Conservation (phyloP, 2,888 invertebrate genomes). For the Lasioglossum zephyrum region DNA sequence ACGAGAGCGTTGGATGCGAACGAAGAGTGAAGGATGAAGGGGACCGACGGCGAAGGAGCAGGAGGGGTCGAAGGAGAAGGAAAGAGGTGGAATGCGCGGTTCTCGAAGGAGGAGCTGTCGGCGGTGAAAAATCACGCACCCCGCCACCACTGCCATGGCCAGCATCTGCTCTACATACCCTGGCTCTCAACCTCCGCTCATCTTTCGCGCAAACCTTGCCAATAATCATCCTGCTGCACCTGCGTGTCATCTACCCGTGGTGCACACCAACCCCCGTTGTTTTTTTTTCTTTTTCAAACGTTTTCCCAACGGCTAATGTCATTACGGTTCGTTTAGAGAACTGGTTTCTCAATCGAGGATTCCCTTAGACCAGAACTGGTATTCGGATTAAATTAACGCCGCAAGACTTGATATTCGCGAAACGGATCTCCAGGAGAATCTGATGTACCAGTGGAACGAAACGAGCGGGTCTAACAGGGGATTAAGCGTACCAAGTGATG, state of each 20-base stretch:
- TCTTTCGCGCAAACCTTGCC: slow-evolving; percentile 28
- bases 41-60: slow-evolving; percentile 54
- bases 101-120: slow-evolving; percentile 81
- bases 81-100: slow-evolving; percentile 79
- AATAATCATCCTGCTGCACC: slow-evolving; percentile 54
- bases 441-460: not conserved
- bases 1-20: slow-evolving; percentile 58
- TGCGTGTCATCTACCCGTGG: slow-evolving; percentile 37
- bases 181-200: slow-evolving; percentile 77
- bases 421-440: slow-evolving; percentile 17
- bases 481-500: slow-evolving; percentile 15
- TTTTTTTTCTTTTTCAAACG: slow-evolving; percentile 23
- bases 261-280: slow-evolving; percentile 33
- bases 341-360: slow-evolving; percentile 47
- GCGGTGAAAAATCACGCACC: slow-evolving; percentile 82
- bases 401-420: slow-evolving; percentile 29
- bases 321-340: slow-evolving; percentile 54
- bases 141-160: slow-evolving; percentile 76
- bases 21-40: slow-evolving; percentile 72
- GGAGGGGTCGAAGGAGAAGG: slow-evolving; percentile 55
- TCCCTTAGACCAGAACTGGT: slow-evolving; percentile 33
- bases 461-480: slow-evolving; percentile 12
- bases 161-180: slow-evolving; percentile 82
- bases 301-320: slow-evolving; percentile 41
- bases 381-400: slow-evolving; percentile 43